phyloP scores from a whole-genome alignment of 2,113 vertebrate genomes.

The Chinchilla lanigera region DNA sequence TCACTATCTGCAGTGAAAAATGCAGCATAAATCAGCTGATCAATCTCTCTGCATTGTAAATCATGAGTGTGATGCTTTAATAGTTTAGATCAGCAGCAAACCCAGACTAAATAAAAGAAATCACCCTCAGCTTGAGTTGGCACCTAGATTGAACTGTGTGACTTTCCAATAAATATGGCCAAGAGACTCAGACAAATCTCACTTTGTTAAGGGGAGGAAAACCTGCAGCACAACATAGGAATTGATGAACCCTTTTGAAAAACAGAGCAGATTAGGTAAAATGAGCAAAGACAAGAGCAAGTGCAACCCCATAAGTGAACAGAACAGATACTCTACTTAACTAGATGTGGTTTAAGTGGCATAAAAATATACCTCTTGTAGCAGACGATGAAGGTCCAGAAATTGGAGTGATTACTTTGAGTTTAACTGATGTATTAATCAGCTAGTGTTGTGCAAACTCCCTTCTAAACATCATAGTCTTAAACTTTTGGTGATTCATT shows the following conservation, averaged over 20 bases:
- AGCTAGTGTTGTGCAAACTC: background rate
- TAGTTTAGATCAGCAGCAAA: slow-evolving; percentile 74
- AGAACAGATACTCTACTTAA: background rate
- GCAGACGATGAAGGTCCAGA: background rate
- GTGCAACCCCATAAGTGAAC: no score
- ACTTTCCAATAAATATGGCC: slow-evolving; percentile 58
- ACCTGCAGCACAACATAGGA: background rate
- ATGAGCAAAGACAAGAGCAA: background rate
- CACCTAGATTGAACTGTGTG: slow-evolving; percentile 50
- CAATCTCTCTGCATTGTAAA: slow-evolving; percentile 63
- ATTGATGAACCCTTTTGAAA: background rate
- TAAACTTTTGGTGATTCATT: background rate
- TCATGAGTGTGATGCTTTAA: slow-evolving; percentile 40
- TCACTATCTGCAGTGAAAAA: slow-evolving; percentile 46
- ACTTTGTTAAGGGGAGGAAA: background rate
- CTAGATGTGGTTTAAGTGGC: background rate
- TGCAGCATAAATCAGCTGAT: slow-evolving; percentile 66
- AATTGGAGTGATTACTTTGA: background rate
- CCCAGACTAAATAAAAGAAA: slow-evolving; percentile 60
- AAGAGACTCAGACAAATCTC: background rate
- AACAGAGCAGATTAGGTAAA: background rate
- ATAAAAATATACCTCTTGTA: background rate
- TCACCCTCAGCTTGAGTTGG: slow-evolving; percentile 46
- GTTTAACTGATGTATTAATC: background rate
- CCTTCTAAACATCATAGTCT: background rate